phyloP scores from a whole-genome alignment of 2,797 vertebrate species.

The Phaenicophaeus curvirostris region DNA sequence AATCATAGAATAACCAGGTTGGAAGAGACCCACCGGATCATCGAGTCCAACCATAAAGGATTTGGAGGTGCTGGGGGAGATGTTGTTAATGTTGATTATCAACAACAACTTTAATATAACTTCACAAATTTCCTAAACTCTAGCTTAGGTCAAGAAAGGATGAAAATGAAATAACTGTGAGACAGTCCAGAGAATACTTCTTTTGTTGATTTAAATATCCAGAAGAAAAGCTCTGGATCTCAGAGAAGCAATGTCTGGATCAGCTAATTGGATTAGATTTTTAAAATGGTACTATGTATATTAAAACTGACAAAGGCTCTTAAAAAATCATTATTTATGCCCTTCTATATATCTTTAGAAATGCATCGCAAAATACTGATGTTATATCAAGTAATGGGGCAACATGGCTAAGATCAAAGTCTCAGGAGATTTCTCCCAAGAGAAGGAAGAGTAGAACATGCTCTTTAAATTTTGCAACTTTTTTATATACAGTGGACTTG shows the following conservation, averaged over 20 bases:
- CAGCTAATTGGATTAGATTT: slow-evolving; percentile 11
- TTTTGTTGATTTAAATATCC: neutral
- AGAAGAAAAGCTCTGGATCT: neutral
- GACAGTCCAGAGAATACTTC: neutral
- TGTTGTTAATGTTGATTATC: no score
- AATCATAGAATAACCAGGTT: no score
- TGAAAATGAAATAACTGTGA: neutral
- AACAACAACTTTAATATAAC: neutral
- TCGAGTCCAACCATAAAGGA: no score
- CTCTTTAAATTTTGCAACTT: slow-evolving; percentile 20
- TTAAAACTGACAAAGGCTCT: slow-evolving; percentile 26
- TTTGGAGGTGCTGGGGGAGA: no score
- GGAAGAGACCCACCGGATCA: no score
- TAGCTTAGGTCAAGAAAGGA: neutral
- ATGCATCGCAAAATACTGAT: neutral
- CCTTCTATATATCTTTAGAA: slow-evolving; percentile 1
- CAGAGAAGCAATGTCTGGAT: neutral
- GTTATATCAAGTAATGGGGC: neutral
- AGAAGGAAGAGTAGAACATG: neutral
- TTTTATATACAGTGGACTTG: neutral
- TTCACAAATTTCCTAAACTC: neutral
- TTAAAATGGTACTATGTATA: neutral
- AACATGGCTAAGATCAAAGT: slow-evolving; percentile 15
- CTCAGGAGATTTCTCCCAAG: slow-evolving; percentile 4
- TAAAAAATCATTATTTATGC: slow-evolving; percentile 11